Evolutionary conservation across 2,888 invertebrate species (phyloP).

Genomic region (Diogma glabrata): DNA sequence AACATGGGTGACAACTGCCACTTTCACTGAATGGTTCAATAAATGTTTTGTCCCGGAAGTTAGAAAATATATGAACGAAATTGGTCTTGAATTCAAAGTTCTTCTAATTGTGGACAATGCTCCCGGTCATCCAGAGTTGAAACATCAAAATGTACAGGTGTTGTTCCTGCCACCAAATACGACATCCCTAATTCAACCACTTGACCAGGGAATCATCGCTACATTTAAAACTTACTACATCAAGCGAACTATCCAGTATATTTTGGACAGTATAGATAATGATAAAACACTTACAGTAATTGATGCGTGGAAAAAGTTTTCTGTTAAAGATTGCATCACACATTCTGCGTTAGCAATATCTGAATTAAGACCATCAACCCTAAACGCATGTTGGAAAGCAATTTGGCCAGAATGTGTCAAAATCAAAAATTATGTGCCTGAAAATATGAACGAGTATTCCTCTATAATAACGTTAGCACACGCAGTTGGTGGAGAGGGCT

Average conservation of each 20-base stretch:
- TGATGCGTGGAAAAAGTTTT: not conserved
- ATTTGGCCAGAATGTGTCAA: too few relatives aligned
- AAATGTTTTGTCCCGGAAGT: constrained; percentile 14
- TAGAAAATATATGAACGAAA: constrained; percentile 16
- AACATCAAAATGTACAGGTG: constrained; percentile 7
- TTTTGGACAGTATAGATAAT: not conserved
- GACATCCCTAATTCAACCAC: constrained; percentile 1
- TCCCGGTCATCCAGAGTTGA: constrained; percentile 15
- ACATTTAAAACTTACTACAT: constrained; percentile 22
- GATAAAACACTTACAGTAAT: not conserved
- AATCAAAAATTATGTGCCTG: too few relatives aligned
- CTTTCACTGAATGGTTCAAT: not conserved
- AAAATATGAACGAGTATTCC: not conserved
- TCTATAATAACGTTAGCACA: not conserved
- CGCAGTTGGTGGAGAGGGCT: not conserved
- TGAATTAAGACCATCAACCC: not conserved
- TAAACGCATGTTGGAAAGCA: too few relatives aligned
- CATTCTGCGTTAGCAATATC: not conserved
- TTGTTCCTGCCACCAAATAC: constrained; percentile 7
- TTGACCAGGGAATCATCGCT: constrained; percentile 20
- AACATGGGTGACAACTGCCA: not conserved
- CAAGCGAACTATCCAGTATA: not conserved
- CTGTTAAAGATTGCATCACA: not conserved
- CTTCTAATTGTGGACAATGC: constrained; percentile 17
- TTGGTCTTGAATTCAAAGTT: constrained; percentile 17